Conservation (phyloP, 30 jellyfish, hydroid and myxozoan species). For the Cassiopea andromeda region DNA sequence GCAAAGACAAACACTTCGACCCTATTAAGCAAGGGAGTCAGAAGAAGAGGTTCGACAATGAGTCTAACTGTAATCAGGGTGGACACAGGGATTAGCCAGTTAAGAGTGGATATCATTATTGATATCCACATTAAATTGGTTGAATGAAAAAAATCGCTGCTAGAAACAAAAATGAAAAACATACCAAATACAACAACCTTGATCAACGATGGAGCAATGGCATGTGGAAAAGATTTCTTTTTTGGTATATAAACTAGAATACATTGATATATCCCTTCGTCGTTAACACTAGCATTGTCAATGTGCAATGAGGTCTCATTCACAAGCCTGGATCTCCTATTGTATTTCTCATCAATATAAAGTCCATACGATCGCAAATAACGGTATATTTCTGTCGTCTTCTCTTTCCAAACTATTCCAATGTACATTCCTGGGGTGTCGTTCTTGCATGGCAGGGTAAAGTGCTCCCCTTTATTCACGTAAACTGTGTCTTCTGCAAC, state of each 20-base stretch:
- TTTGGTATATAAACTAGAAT: conserved; percentile 17
- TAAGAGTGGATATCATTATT: too few relatives aligned
- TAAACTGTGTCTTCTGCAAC: conserved; percentile 43
- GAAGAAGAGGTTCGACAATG: too few relatives aligned
- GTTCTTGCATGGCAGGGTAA: conserved; percentile 69
- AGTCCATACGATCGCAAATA: conserved; percentile 13
- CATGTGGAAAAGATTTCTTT: background rate
- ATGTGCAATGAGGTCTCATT: conserved; percentile 49
- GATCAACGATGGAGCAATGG: conserved; percentile 23
- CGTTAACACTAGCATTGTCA: conserved; percentile 21
- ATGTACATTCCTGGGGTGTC: conserved; percentile 69
- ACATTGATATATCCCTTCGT: conserved; percentile 61
- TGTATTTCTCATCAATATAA: conserved; percentile 4
- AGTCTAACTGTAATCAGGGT: too few relatives aligned
- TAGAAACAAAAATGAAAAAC: too few relatives aligned
- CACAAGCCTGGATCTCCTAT: conserved; percentile 39
- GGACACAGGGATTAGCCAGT: too few relatives aligned
- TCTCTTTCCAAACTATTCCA: conserved; percentile 59
- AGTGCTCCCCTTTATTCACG: conserved; percentile 44
- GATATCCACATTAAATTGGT: too few relatives aligned
- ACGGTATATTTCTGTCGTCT: conserved; percentile 18
- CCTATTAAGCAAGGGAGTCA: too few relatives aligned
- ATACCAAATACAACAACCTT: conserved; percentile 50
- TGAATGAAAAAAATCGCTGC: too few relatives aligned
- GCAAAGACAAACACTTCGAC: too few relatives aligned